A percentile compares a stretch with the other conserved stretches of the same genome.
phyloP scores from a whole-genome alignment of 2,888 invertebrate species.

The Amblyteles armatorius region DNA sequence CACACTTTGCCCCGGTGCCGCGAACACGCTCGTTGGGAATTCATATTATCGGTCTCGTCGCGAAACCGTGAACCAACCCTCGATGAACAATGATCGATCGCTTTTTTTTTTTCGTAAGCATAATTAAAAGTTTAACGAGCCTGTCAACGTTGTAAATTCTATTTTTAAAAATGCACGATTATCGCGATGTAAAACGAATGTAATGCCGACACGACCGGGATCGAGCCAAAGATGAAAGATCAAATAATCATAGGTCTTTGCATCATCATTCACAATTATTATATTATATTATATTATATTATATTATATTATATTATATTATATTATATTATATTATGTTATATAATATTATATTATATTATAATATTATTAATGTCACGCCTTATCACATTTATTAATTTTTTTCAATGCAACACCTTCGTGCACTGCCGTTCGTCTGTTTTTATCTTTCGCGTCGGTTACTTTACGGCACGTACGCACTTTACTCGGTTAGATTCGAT shows the following conservation, averaged over 20 bases:
- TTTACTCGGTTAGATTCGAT: conserved; percentile 24
- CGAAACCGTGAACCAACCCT: conserved; percentile 48
- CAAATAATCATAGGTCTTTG: not conserved
- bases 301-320: not conserved
- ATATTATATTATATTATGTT: not conserved
- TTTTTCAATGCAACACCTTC: too few species aligned
- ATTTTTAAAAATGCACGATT: conserved; percentile 46
- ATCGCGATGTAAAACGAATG: conserved; percentile 38
- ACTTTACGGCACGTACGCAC: not conserved
- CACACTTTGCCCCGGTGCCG: conserved; percentile 42
- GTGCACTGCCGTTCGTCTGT: too few species aligned
- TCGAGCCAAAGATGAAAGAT: conserved; percentile 39
- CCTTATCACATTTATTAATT: too few species aligned
- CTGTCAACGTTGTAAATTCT: conserved; percentile 57
- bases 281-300: too few species aligned
- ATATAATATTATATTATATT: too few species aligned
- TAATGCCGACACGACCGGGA: conserved; percentile 9
- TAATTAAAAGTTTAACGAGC: conserved; percentile 65
- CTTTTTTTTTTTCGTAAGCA: conserved; percentile 60
- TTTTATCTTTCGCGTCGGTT: not conserved
- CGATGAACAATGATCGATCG: conserved; percentile 64
- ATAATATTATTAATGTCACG: not conserved
- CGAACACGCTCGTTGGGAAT: conserved; percentile 45
- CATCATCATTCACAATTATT: not conserved
- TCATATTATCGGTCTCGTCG: conserved; percentile 63